Conservation (phyloP, 2,113 vertebrate species). For the Pelodiscus sinensis region DNA sequence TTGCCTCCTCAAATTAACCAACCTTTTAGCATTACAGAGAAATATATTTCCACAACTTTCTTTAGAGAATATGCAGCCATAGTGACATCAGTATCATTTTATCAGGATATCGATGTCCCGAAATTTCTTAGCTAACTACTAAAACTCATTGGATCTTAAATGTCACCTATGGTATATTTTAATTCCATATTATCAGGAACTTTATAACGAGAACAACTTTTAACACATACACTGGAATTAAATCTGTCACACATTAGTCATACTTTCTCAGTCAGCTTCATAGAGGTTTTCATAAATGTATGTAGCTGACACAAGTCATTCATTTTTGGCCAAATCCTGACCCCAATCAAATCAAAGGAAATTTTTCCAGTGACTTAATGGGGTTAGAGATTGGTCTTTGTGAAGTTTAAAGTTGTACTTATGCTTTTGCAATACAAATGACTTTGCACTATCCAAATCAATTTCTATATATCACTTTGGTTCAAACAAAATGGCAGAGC, state of each 20-base stretch:
- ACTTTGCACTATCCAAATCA: neutral
- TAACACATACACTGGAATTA: neutral
- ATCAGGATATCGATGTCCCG: too few species aligned
- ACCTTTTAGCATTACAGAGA: neutral
- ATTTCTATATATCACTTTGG: neutral
- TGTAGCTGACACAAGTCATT: neutral
- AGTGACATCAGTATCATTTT: neutral
- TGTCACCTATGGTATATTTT: conserved; percentile 21
- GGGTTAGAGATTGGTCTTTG: neutral
- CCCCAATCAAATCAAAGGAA: conserved; percentile 16
- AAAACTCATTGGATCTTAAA: conserved; percentile 11
- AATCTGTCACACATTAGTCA: neutral
- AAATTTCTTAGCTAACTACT: neutral
- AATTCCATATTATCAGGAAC: conserved; percentile 26
- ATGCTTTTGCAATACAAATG: neutral
- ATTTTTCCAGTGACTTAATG: neutral
- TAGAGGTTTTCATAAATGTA: neutral
- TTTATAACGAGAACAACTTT: neutral
- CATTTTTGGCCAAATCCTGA: neutral
- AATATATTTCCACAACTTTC: conserved; percentile 4
- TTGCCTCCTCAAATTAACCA: neutral
- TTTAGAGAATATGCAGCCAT: neutral
- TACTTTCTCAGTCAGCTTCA: conserved; percentile 24
- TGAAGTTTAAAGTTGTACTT: neutral
- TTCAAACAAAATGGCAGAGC: conserved; percentile 50